Base-by-base conservation (phyloP, 2,888 invertebrate species). In the Drosophila conformis region DNA sequence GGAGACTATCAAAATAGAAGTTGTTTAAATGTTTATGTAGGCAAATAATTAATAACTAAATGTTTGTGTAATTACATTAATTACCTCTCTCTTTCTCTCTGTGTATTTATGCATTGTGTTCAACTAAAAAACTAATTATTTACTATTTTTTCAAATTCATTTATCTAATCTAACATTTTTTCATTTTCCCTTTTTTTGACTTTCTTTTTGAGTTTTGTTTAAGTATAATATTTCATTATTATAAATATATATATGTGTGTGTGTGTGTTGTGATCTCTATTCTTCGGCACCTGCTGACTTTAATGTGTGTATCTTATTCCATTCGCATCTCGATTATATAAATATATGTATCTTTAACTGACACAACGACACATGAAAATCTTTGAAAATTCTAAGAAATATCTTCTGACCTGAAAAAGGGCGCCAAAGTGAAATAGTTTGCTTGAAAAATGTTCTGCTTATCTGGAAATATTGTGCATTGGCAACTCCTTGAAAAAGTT, bases 1-100 rank as follows among this genome's bases (percentile, higher is more conserved):
- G 46, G 25, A 46, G 46, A 25, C 25, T 25, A 21, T 13, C 15
- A 25, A 46, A 46, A 25, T 57, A 60, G 49, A 54, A 40, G 48
- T 70, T 70, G 33, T 56, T 68, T 68, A 57, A 68, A 68, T 68
- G 68, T 68, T 46, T 25, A 13, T 49, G 13, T 69, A 69, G 40
- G 57, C 29, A 68, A 49, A 29, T 67, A 35, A 46, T 8, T 46
- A 46, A 25, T 46, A 15, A 46, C 46, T 25, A 46, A 46, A 25
- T 25, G 46, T 46, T 46, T 46, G 46, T 25, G 29, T 62, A 11
- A 11, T 29, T 62, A 38, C 63, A 27, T 27, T 46, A 46, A 46
- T 25, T 25, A 25, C 46, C 25, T 46, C 25, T 46, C 46, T 46
- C 46, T 46, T 25, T 46, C 15, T 46, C 46, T 25, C 46, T 25